Evolutionary conservation across 92 coral and sea anemone species (phyloP).

Genomic region (Siderastrea siderea): DNA sequence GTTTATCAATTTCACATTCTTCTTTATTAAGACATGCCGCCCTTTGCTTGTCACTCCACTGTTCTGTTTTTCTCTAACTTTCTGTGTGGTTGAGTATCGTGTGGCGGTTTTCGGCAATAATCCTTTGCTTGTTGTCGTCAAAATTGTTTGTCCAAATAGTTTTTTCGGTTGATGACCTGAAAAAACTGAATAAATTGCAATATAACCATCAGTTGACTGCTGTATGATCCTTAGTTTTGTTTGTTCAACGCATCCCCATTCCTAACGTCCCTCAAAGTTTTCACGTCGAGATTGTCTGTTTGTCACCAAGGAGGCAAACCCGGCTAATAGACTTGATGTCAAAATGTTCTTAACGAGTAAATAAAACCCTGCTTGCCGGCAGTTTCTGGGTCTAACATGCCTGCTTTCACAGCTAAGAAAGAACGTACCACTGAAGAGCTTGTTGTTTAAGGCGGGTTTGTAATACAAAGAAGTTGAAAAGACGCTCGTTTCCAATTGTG

Average conservation of each 20-base stretch:
- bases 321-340: no score
- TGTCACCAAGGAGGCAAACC: no score
- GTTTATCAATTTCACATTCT: neutral
- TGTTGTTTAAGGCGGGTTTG: no score
- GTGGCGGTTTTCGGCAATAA: neutral
- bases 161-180: constrained; percentile 15
- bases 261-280: no score
- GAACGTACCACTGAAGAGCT: no score
- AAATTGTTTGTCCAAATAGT: neutral
- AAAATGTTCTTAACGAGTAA: no score
- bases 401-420: no score
- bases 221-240: neutral
- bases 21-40: neutral
- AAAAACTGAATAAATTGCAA: neutral
- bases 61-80: neutral
- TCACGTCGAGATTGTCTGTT: no score
- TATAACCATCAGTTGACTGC: neutral
- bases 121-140: neutral
- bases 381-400: no score
- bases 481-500: no score
- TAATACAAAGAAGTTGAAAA: no score
- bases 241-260: neutral
- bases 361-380: no score
- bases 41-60: neutral
- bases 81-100: neutral